Conservation (phyloP, 2,113 vertebrate genomes). For the Hemicordylus capensis region DNA sequence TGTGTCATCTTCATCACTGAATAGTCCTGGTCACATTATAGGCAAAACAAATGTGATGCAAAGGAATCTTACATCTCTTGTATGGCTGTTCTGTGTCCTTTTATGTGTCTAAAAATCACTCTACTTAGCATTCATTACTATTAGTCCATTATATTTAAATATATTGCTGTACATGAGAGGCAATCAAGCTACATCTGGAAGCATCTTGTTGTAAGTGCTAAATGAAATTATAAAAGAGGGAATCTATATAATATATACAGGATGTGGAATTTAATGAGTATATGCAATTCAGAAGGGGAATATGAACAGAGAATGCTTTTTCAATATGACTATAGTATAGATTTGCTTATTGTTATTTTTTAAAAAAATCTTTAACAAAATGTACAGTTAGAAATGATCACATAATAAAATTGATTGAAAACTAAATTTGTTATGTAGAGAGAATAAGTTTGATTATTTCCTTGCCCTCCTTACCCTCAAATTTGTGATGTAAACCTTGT, state of each 20-base stretch:
- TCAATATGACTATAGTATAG: constrained; percentile 37
- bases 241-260: constrained; percentile 49
- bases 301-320: constrained; percentile 34
- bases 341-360: constrained; percentile 15
- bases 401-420: neutral
- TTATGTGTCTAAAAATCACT: constrained; percentile 27
- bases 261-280: constrained; percentile 7
- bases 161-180: constrained; percentile 33
- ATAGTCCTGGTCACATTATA: constrained; percentile 20
- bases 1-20: constrained; percentile 4
- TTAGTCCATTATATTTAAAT: constrained; percentile 25
- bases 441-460: constrained; percentile 40
- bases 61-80: neutral
- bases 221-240: constrained; percentile 37
- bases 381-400: constrained; percentile 33
- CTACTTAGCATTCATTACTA: constrained; percentile 15
- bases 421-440: constrained; percentile 27
- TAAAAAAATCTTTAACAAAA: constrained; percentile 37
- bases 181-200: constrained; percentile 39
- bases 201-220: constrained; percentile 41
- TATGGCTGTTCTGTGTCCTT: constrained; percentile 21
- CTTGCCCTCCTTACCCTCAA: neutral
- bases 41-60: constrained; percentile 6
- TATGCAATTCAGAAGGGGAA: constrained; percentile 50
- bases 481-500: constrained; percentile 45